Evolutionary conservation across 2,888 invertebrate species (phyloP).

Genomic region (Pachydiplax longipennis): DNA sequence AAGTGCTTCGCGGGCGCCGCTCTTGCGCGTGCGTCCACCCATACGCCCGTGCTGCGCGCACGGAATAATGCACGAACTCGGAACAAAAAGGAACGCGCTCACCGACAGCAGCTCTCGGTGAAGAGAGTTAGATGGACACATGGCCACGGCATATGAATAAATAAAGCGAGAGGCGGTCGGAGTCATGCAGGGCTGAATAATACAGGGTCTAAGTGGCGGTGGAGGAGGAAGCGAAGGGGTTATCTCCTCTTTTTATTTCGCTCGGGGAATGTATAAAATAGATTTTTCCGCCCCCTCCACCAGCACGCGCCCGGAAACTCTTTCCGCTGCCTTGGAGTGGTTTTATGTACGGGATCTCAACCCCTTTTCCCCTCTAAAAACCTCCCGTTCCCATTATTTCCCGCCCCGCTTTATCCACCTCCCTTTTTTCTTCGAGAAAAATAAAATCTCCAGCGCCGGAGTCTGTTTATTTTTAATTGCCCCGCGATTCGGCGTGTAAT

Average conservation of each 20-base stretch:
- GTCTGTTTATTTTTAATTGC: slow-evolving; percentile 43
- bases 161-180: slow-evolving; percentile 10
- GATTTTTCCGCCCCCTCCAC: neutral
- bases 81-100: neutral
- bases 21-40: neutral
- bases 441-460: slow-evolving; percentile 7
- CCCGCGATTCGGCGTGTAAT: slow-evolving; percentile 35
- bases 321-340: neutral
- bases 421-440: neutral
- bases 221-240: neutral
- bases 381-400: neutral
- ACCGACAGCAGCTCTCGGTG: no score
- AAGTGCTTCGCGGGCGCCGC: neutral
- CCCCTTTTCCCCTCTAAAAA: neutral
- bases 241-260: neutral
- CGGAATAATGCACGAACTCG: slow-evolving; percentile 25
- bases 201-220: slow-evolving; percentile 10
- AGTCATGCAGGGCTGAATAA: slow-evolving; percentile 33
- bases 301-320: neutral
- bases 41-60: neutral
- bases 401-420: neutral
- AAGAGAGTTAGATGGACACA: slow-evolving; percentile 7
- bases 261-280: neutral
- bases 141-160: slow-evolving; percentile 27
- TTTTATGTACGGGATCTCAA: neutral